Percentiles rank a stretch among this genome's conserved stretches.
Conservation (phyloP, 2,888 invertebrate species). For the Noctua janthe region DNA sequence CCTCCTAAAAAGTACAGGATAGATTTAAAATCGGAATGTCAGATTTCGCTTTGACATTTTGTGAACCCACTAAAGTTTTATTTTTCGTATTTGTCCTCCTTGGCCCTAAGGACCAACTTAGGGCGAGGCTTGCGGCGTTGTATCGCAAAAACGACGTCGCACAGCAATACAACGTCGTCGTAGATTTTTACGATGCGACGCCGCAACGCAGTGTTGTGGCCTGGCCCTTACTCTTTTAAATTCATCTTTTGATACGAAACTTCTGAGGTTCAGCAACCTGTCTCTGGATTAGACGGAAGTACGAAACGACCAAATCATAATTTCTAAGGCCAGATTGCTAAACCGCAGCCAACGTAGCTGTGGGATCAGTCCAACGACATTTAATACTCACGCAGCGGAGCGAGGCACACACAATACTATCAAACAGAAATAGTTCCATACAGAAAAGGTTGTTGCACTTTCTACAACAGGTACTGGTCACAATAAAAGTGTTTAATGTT, state of each 20-base stretch:
- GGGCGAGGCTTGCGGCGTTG: no score
- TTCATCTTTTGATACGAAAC: slow-evolving; percentile 1
- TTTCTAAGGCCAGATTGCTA: slow-evolving; percentile 39
- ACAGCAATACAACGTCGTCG: no score
- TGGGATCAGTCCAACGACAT: slow-evolving; percentile 49
- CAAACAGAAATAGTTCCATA: slow-evolving; percentile 58
- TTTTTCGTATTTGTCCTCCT: background rate
- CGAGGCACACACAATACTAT: slow-evolving; percentile 59
- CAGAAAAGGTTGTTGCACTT: slow-evolving; percentile 68
- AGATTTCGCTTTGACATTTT: slow-evolving; percentile 3
- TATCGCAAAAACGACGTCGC: no score
- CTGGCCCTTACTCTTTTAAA: background rate
- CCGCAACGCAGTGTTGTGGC: no score
- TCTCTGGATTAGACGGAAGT: background rate
- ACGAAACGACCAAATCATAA: slow-evolving; percentile 23
- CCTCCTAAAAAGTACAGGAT: background rate
- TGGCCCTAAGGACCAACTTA: background rate
- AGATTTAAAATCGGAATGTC: slow-evolving; percentile 28
- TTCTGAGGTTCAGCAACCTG: slow-evolving; percentile 1
- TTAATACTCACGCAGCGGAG: slow-evolving; percentile 56
- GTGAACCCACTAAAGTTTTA: no score
- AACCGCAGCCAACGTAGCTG: slow-evolving; percentile 45
- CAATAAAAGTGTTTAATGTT: slow-evolving; percentile 70
- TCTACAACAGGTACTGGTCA: slow-evolving; percentile 63
- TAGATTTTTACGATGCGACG: no score